Base-by-base conservation (phyloP, 2,888 invertebrate genomes). In the Diploptera punctata region DNA sequence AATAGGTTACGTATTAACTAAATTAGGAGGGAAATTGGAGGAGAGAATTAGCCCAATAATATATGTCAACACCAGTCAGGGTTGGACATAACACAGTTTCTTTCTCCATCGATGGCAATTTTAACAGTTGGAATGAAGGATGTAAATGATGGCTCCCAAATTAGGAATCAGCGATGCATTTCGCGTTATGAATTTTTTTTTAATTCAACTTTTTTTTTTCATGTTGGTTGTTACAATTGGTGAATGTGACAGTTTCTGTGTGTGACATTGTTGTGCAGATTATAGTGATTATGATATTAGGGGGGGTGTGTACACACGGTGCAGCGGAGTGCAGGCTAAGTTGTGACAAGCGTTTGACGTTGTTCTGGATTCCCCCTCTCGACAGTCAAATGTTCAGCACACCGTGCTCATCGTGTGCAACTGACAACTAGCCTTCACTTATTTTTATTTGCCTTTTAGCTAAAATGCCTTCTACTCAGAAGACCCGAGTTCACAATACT, bases 281-380 rank as follows among this genome's bases (percentile, higher is more conserved):
- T 65, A 65, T 47, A 65, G 47, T 65, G 65, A 65, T 65, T 65
- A 65, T 65, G 65, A 65, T 65, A 65, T 65, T 65, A 65, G 29
- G 21, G 47, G 29, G 65, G 65, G 38, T 21, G 65, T 13, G 47
- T 29, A 24, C 26, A 65, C 47, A 47, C 65, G 65, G 29, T 65
- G 65, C 47, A 47, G 19, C 65, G 44, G 65, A 65, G 21, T 65
- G 65, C 44, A n/a, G 65, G 44, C 65, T 65, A 47, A 65, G 44
- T 65, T 65, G 65, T 65, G 65, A 65, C 65, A 65, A 65, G 65
- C 65, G 65, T 44, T 44, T 65, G 65, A 65, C 65, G 65, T 65
- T 65, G 65, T 47, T 44, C 47, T 4, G 24, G 24, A 26, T n/a
- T 47, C 44, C 65, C n/a, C 44, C 65, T 24, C 44, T 43, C 26